Evolutionary conservation across 2,113 vertebrate species (phyloP).

Genomic region (Oncorhynchus clarkii): DNA sequence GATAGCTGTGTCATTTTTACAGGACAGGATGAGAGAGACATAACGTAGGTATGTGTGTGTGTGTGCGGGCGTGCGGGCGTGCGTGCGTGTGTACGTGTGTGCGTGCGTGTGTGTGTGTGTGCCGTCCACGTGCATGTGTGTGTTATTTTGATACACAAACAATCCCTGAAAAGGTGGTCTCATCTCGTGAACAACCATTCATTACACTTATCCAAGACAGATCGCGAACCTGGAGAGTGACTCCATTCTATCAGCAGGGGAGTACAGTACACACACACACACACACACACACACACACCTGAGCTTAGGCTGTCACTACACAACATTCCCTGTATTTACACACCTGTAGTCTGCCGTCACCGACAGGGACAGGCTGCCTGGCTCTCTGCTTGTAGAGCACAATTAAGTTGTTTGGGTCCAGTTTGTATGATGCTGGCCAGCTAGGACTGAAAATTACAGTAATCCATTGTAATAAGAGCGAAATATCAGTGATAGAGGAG

Average conservation of each 20-base stretch:
- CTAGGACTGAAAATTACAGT: too few relatives aligned
- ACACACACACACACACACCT: neutral
- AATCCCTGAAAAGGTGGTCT: neutral
- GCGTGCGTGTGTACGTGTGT: neutral
- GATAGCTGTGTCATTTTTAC: neutral
- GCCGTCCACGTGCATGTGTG: neutral
- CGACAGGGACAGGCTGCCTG: too few relatives aligned
- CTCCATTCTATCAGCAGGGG: too few relatives aligned
- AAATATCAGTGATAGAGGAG: neutral
- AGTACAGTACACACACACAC: too few relatives aligned
- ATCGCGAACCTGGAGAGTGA: too few relatives aligned
- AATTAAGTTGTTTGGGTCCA: conserved; percentile 26
- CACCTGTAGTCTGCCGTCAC: too few relatives aligned
- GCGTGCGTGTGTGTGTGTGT: neutral
- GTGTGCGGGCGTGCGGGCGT: neutral
- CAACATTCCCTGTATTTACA: too few relatives aligned
- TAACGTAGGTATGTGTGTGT: neutral
- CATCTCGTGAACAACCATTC: conserved; percentile 20
- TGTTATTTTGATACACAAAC: too few relatives aligned
- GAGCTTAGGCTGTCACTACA: too few relatives aligned
- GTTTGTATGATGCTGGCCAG: too few relatives aligned
- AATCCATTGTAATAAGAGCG: too few relatives aligned
- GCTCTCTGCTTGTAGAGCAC: neutral
- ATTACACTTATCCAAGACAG: too few relatives aligned
- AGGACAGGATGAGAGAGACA: neutral